A percentile compares a stretch with the other conserved stretches of the same genome.
Conservation (phyloP, 2,888 invertebrate species). For the Pterobdella sp. region DNA sequence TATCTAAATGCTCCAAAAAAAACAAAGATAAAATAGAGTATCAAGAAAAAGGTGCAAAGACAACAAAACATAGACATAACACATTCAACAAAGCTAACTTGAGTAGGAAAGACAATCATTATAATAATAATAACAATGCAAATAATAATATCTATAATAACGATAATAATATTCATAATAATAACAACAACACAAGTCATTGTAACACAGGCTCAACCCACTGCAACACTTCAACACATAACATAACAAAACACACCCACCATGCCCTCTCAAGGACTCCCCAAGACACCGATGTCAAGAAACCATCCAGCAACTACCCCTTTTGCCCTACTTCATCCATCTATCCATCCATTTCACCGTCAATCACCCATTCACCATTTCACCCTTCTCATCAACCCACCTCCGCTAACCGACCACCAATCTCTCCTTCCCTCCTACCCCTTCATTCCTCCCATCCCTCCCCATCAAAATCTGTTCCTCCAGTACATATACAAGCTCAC, state of each 20-base stretch:
- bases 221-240: no score
- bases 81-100: neutral
- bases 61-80: neutral
- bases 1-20: neutral
- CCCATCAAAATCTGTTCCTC: constrained; percentile 10
- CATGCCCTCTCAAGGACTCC: no score
- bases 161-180: neutral
- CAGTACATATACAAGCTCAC: neutral
- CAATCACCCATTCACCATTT: neutral
- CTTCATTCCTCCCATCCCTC: neutral
- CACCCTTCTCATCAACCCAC: neutral
- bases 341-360: constrained; percentile 3
- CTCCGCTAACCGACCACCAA: neutral
- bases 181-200: neutral
- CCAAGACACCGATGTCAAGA: no score
- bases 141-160: neutral
- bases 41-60: neutral
- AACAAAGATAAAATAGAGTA: neutral
- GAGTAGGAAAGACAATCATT: neutral
- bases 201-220: neutral
- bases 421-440: neutral
- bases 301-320: no score
- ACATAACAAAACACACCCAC: no score
- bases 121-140: neutral
- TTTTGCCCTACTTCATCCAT: neutral